Evolutionary conservation across 1,140 invertebrate genomes (phyloP).

Genomic region (Nebria ingens): DNA sequence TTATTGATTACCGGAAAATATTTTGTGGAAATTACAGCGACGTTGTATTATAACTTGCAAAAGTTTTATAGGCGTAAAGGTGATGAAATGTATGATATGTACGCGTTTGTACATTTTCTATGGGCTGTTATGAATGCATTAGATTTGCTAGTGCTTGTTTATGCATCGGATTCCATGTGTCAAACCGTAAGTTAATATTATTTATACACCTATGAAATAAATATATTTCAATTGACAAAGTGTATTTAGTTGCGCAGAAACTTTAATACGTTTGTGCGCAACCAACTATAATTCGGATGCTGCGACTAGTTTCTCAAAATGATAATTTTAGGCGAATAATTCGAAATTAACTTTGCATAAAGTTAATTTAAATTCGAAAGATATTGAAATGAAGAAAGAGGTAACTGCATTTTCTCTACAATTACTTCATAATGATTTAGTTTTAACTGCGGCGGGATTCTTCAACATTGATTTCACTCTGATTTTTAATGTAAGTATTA

Average conservation of each 20-base stretch:
- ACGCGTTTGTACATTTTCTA: background rate
- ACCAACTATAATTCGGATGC: too few species aligned
- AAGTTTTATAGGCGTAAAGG: background rate
- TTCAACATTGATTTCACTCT: constrained; percentile 2
- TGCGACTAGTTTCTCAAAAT: background rate
- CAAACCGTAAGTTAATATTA: background rate
- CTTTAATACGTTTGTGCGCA: too few species aligned
- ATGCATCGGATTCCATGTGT: background rate
- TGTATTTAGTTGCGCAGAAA: too few species aligned
- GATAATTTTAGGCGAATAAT: background rate
- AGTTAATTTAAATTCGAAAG: constrained; percentile 6
- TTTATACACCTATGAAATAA: background rate
- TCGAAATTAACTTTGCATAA: background rate
- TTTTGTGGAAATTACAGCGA: background rate
- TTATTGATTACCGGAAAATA: background rate
- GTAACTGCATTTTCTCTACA: constrained; percentile 5
- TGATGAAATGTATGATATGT: background rate
- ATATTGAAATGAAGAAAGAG: constrained; percentile 8
- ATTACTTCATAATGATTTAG: background rate
- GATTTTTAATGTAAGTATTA: constrained; percentile 3
- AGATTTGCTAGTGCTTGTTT: background rate
- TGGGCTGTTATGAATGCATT: background rate
- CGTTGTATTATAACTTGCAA: background rate
- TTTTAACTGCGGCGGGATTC: constrained; percentile 1
- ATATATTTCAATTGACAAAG: too few species aligned